Base-by-base conservation (phyloP, 2,113 vertebrate species). In the Semicossyphus pulcher region DNA sequence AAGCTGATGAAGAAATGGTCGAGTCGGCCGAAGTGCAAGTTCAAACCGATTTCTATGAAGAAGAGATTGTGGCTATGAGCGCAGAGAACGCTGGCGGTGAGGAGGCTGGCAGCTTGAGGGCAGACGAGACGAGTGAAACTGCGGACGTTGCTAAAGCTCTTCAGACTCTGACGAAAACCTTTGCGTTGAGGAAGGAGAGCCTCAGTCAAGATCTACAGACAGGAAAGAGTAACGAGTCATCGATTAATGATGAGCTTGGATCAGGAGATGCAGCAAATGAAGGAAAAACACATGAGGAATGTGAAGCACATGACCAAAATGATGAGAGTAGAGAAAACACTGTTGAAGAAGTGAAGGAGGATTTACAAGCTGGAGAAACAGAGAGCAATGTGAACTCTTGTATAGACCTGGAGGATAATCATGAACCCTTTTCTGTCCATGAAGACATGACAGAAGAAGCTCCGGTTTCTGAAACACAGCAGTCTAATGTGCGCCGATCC, bases 141-240 rank as follows among this genome's bases (percentile, higher is more conserved):
- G 84, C 48, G 20, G 79, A 68, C 16, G 78, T 91, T 0, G 78
- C 79, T 0, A 87, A 81, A 83, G 87, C 88, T 51, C 52, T 91
- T 64, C 89, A 90, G 58, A 90, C 84, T 28, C 53, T 89, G 49
- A 82, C 80, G 0, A 89, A 87, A 76, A 87, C 89, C 0, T 88
- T 91, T 54, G 84, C 87, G 0, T 29, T 84, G n/a, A 78, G 49
- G 21, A 88, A 86, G 37, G 77, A 87, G 34, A 81, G 20, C 23
- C 31, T 85, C 1, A 53, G 49, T 57, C 77, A 81, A 18, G 83
- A 89, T 1, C 60, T 12, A 10, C 11, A 15, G 5, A 37, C 70
- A 4, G 85, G 7, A 42, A 74, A 64, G 54, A 51, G 10, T 10
- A 42, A 57, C 1, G 70, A 65, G 7, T 70, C 80, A 5, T 20